Evolutionary conservation across 2,113 vertebrate species (phyloP).

Genomic region (Chionomys nivalis): DNA sequence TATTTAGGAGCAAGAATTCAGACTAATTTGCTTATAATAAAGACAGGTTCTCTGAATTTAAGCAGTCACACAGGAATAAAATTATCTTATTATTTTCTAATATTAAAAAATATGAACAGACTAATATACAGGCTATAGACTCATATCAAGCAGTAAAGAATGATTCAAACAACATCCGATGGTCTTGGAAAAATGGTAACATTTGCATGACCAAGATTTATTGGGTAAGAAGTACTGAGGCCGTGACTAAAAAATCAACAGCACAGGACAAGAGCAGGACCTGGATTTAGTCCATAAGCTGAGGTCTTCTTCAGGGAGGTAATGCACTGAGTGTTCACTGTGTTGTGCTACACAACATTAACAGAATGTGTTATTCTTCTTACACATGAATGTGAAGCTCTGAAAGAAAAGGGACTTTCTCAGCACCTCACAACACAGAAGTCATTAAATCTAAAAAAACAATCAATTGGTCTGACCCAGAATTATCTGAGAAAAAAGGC

Average conservation of each 20-base stretch:
- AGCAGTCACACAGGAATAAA: conserved; percentile 31
- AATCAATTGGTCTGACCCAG: conserved; percentile 17
- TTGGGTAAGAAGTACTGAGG: conserved; percentile 18
- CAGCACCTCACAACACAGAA: conserved; percentile 2
- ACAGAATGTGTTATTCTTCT: conserved; percentile 15
- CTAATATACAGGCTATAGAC: not conserved
- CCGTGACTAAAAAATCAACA: not conserved
- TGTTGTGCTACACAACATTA: not conserved
- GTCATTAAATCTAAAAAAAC: not conserved
- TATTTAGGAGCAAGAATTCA: conserved; percentile 48
- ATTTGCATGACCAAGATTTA: conserved; percentile 17
- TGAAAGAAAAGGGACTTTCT: conserved; percentile 48
- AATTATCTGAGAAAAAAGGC: conserved; percentile 21
- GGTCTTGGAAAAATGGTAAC: not conserved
- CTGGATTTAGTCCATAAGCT: not conserved
- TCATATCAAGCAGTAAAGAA: conserved; percentile 3
- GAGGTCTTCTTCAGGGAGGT: not conserved
- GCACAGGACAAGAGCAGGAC: not conserved
- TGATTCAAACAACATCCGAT: conserved; percentile 35
- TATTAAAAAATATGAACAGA: conserved; percentile 45
- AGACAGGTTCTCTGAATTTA: conserved; percentile 44
- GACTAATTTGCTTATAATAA: conserved; percentile 47
- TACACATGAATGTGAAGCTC: conserved; percentile 28
- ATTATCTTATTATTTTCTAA: conserved; percentile 47
- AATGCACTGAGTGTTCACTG: conserved; percentile 17